Conservation (phyloP, 2,888 invertebrate species). For the Fragum whitleyi region DNA sequence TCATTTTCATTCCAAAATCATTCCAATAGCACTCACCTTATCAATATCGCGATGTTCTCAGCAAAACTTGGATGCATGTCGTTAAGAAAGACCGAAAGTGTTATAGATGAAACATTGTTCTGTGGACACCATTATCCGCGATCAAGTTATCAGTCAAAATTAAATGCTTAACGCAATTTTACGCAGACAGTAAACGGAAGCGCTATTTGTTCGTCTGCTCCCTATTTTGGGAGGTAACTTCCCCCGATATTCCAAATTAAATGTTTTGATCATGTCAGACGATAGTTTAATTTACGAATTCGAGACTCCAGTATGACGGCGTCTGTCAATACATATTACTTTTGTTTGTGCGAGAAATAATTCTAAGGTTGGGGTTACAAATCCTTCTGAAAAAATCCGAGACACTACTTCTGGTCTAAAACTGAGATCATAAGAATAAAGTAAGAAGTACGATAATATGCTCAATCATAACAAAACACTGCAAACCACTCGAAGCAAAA, state of each 20-base stretch:
- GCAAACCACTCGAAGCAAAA: no score
- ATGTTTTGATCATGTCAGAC: slow-evolving; percentile 25
- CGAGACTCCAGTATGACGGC: slow-evolving; percentile 16
- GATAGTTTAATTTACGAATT: slow-evolving; percentile 20
- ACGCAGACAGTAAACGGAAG: slow-evolving; percentile 21
- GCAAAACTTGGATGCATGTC: no score
- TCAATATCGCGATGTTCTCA: no score
- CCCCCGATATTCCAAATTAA: slow-evolving; percentile 1
- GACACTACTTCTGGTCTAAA: no score
- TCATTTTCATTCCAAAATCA: no score
- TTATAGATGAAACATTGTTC: not conserved
- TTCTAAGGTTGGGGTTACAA: not conserved
- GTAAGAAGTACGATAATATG: no score
- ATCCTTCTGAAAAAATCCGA: not conserved
- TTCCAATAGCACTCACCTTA: no score
- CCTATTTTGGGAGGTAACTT: slow-evolving; percentile 18
- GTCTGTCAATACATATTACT: slow-evolving; percentile 18
- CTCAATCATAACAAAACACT: no score
- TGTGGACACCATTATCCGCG: not conserved
- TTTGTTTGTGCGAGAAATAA: not conserved
- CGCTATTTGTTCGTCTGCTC: slow-evolving; percentile 22
- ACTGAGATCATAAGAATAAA: no score
- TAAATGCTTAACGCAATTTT: slow-evolving; percentile 24
- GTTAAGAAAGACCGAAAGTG: no score
- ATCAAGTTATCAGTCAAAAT: slow-evolving; percentile 4